A percentile compares a stretch with the other conserved stretches of the same genome.
Conservation (phyloP, 2,113 vertebrate genomes). For the Alligator sinensis region DNA sequence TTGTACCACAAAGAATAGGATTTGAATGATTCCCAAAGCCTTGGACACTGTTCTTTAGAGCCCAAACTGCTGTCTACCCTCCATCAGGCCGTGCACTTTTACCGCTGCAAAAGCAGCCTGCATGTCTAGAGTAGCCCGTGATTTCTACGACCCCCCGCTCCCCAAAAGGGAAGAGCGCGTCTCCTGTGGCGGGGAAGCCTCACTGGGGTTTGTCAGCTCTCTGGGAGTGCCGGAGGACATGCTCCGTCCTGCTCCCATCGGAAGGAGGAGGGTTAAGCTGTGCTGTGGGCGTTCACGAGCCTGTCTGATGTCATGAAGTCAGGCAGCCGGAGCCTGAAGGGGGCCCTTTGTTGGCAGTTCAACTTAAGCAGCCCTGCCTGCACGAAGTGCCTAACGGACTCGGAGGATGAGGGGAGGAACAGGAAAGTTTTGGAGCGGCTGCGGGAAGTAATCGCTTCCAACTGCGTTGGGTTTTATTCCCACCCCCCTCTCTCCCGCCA, state of each 20-base stretch:
- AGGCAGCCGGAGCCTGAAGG: slow-evolving; percentile 86
- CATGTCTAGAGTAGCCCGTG: too few relatives aligned
- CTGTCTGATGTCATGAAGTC: slow-evolving; percentile 90
- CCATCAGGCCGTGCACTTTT: not conserved
- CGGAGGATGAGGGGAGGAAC: slow-evolving; percentile 14
- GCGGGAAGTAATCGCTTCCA: not conserved
- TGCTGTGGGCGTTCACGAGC: slow-evolving; percentile 83
- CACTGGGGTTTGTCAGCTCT: not conserved
- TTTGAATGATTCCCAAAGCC: fast-evolving
- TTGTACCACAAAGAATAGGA: not conserved
- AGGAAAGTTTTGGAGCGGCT: not conserved
- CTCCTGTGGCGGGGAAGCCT: not conserved
- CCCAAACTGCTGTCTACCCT: fast-evolving
- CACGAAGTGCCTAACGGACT: slow-evolving; percentile 68
- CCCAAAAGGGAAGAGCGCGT: not conserved
- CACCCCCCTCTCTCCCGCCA: slow-evolving; percentile 15
- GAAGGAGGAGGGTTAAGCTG: slow-evolving; percentile 73
- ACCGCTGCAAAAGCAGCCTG: not conserved
- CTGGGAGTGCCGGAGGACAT: not conserved
- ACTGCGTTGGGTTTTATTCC: not conserved
- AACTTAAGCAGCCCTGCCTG: slow-evolving; percentile 81
- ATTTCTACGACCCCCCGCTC: not conserved
- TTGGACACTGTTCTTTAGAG: fast-evolving
- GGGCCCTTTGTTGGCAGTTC: slow-evolving; percentile 94
- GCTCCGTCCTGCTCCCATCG: not conserved